phyloP scores from a whole-genome alignment of 2,888 invertebrate genomes.

The Trichopoda pennipes region DNA sequence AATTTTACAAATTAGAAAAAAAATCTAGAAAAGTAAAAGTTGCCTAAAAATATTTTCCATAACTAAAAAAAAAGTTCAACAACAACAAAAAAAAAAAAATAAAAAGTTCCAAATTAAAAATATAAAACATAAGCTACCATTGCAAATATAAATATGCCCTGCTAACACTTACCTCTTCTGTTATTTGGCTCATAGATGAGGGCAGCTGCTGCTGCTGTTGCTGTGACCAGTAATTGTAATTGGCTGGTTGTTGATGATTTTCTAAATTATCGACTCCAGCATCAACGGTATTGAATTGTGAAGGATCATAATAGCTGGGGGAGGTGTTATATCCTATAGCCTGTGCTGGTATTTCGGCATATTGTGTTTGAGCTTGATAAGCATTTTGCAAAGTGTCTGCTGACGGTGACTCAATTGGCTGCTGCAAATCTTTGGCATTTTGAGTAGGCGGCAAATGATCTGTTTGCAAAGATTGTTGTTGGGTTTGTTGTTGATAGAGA shows the following conservation, averaged over 20 bases:
- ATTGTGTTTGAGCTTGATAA: constrained; percentile 68
- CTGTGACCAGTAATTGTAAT: constrained; percentile 75
- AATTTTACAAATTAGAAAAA: constrained; percentile 37
- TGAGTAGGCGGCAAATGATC: constrained; percentile 20
- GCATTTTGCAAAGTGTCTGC: constrained; percentile 38
- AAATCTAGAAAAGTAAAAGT: constrained; percentile 1
- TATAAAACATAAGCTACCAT: not conserved
- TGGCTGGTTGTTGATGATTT: constrained; percentile 12
- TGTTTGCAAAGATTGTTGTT: constrained; percentile 33
- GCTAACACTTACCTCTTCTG: constrained; percentile 48
- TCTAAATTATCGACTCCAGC: constrained; percentile 41
- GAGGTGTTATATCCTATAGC: constrained; percentile 36
- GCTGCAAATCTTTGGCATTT: constrained; percentile 48
- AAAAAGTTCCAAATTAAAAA: constrained; percentile 12
- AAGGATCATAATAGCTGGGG: constrained; percentile 57
- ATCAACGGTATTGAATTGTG: constrained; percentile 52
- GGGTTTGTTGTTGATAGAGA: constrained; percentile 10
- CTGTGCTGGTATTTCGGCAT: constrained; percentile 48
- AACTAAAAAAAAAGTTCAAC: constrained; percentile 17
- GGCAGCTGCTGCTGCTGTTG: constrained; percentile 69
- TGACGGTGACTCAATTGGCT: constrained; percentile 1
- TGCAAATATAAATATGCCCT: not conserved
- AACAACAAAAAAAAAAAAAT: too few relatives aligned
- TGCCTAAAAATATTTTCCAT: constrained; percentile 24
- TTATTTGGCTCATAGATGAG: not conserved